Evolutionary conservation across 2,113 vertebrate genomes (phyloP).

Genomic region (Melozone crissalis): DNA sequence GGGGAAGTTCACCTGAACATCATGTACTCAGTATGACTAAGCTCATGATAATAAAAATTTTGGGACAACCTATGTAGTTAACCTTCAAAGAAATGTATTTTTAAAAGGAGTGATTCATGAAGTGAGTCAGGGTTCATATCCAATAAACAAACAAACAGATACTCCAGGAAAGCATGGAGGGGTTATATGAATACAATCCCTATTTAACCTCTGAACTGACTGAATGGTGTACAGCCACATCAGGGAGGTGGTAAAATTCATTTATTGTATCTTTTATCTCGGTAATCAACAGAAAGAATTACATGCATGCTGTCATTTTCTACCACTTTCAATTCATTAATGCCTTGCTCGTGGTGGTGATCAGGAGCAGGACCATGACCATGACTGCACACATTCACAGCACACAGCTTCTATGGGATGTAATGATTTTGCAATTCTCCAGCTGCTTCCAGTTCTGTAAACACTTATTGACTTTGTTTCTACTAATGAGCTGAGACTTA

Average conservation of each 20-base stretch:
- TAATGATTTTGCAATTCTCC: neutral
- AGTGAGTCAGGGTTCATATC: neutral
- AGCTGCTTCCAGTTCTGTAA: conserved; percentile 45
- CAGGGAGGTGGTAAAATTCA: neutral
- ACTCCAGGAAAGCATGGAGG: neutral
- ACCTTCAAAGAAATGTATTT: neutral
- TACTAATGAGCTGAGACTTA: conserved; percentile 55
- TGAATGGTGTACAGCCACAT: neutral
- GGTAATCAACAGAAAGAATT: neutral
- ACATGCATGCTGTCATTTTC: neutral
- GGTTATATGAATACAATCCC: neutral
- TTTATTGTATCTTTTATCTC: neutral
- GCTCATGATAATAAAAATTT: neutral
- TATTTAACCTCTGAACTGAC: neutral
- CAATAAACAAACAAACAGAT: neutral
- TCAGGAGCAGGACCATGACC: neutral
- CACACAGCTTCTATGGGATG: neutral
- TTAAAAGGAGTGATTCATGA: neutral
- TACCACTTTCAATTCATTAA: neutral
- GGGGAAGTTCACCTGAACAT: neutral
- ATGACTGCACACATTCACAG: neutral
- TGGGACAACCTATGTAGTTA: neutral
- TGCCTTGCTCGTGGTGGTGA: neutral
- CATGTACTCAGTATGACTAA: neutral
- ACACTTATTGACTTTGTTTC: conserved; percentile 43